Percentiles rank a stretch among this genome's conserved stretches.
Conservation (phyloP, 2,888 invertebrate species). For the Ormia ochracea region DNA sequence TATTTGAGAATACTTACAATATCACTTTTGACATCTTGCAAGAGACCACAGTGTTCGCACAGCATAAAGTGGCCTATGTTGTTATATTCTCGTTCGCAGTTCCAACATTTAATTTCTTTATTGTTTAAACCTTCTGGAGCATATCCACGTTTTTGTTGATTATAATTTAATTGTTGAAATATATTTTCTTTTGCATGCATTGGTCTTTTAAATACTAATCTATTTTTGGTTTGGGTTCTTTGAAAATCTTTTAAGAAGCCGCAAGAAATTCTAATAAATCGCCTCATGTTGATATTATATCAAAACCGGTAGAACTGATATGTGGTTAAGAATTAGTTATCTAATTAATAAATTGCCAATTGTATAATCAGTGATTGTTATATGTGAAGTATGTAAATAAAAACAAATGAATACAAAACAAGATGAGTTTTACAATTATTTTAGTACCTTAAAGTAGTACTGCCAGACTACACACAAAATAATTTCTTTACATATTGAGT, state of each 20-base stretch:
- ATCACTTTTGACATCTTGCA: conserved; percentile 70
- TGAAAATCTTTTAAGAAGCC: background rate
- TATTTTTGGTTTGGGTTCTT: background rate
- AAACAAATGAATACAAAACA: too few relatives aligned
- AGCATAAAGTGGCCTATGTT: conserved; percentile 65
- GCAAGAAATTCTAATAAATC: conserved; percentile 6
- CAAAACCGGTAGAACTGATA: background rate
- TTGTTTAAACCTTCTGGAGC: conserved; percentile 13
- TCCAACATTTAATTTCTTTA: conserved; percentile 52
- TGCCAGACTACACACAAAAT: too few relatives aligned
- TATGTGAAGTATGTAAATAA: too few relatives aligned
- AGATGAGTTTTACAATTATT: too few relatives aligned
- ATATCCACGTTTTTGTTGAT: conserved; percentile 60
- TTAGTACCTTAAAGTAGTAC: too few relatives aligned
- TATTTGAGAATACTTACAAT: too few relatives aligned
- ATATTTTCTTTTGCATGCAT: conserved; percentile 12
- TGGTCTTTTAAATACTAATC: background rate
- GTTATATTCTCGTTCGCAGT: conserved; percentile 63
- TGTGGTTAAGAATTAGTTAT: background rate
- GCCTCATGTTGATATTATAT: conserved; percentile 24
- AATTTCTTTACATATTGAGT: too few relatives aligned
- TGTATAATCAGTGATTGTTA: too few relatives aligned
- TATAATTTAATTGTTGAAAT: conserved; percentile 13
- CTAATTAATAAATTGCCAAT: too few relatives aligned
- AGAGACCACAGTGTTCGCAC: conserved; percentile 71